A percentile compares a stretch with the other conserved stretches of the same genome.
These are phyloP conservation scores for Habroteleia sp. DNA, from an alignment of 2,888 invertebrate genomes.

Conservation along the genomic window DNA sequence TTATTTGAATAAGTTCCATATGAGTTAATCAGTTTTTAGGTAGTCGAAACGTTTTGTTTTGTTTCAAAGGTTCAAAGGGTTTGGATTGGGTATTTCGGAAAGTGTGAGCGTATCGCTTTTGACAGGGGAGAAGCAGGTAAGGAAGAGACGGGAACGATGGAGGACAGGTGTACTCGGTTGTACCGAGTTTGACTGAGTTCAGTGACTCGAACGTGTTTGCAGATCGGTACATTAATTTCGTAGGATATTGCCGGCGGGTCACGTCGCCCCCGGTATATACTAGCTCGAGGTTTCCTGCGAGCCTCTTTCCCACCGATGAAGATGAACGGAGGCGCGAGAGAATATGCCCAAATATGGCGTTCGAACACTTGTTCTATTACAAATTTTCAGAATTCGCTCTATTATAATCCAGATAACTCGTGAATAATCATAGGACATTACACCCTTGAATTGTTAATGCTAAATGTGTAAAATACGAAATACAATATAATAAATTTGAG, in stretches of 20 bases:
- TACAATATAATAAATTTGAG: no score
- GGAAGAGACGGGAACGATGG: not conserved
- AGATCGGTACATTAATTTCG: conserved; percentile 52
- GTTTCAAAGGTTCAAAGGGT: no score
- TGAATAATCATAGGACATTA: no score
- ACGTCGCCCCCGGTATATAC: conserved; percentile 29
- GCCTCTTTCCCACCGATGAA: conserved; percentile 33
- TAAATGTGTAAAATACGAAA: no score
- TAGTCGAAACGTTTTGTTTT: no score
- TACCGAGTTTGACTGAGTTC: conserved; percentile 37
- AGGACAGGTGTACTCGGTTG: conserved; percentile 1
- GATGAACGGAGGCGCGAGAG: conserved; percentile 28
- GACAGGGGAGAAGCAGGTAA: not conserved
- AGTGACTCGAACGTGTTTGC: conserved; percentile 45
- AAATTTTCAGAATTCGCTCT: no score
- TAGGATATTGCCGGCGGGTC: conserved; percentile 50
- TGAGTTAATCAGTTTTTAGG: no score
- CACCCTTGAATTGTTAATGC: no score
- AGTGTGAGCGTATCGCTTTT: no score
- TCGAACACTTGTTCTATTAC: conserved; percentile 20
- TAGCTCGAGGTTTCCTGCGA: conserved; percentile 37
- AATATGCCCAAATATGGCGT: conserved; percentile 31
- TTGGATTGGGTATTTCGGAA: no score
- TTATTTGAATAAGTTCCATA: no score
- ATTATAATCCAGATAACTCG: no score